Percentiles rank a stretch among this genome's conserved stretches.
These are phyloP conservation scores for Sarcophaga bullata DNA, from an alignment of 1,140 invertebrate genomes.

Conservation along the genomic window DNA sequence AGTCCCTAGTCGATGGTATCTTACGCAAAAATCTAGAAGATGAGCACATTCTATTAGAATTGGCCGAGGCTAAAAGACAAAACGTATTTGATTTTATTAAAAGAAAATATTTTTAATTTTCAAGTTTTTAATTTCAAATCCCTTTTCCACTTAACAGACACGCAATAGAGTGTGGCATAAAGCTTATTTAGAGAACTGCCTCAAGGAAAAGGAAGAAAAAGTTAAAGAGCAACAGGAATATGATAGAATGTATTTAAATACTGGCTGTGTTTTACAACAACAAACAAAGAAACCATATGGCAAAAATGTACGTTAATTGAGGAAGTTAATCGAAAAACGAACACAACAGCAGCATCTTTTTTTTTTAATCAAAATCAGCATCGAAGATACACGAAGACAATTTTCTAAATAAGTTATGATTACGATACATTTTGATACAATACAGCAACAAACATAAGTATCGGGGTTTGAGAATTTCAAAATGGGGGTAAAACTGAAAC, in stretches of 20 bases:
- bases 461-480: too few relatives aligned
- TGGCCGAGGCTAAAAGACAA: background rate
- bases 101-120: background rate
- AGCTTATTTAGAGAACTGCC: conserved; percentile 32
- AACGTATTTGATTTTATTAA: conserved; percentile 10
- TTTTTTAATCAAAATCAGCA: too few relatives aligned
- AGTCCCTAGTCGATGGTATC: background rate
- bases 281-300: conserved; percentile 34
- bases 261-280: conserved; percentile 41
- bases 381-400: too few relatives aligned
- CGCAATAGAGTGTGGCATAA: conserved; percentile 37
- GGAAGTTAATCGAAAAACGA: too few relatives aligned
- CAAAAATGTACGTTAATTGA: conserved; percentile 30
- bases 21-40: background rate
- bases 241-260: conserved; percentile 18
- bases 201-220: conserved; percentile 32
- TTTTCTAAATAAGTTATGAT: too few relatives aligned
- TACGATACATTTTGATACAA: too few relatives aligned
- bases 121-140: background rate
- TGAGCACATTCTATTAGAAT: background rate
- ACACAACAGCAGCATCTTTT: too few relatives aligned
- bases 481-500: too few relatives aligned
- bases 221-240: background rate
- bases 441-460: too few relatives aligned
- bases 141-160: background rate